These are phyloP conservation scores for Oscheius sp. DNA, from an alignment of 1,140 invertebrate species.

Conservation along the genomic window DNA sequence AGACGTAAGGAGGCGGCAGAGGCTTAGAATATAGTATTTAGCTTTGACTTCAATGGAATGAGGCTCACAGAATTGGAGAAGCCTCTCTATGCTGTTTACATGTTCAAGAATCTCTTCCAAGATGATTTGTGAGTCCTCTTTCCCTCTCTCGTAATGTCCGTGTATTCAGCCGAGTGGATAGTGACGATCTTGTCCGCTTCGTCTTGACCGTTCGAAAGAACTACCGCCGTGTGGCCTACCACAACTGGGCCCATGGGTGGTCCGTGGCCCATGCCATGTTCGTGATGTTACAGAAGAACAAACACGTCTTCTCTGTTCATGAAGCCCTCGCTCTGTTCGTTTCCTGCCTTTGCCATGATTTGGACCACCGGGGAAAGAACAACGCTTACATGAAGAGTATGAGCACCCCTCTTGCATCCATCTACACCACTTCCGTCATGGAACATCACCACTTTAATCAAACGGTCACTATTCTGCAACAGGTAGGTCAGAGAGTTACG, in stretches of 20 bases:
- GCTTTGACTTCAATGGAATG: slow-evolving; percentile 75
- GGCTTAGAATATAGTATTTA: slow-evolving; percentile 56
- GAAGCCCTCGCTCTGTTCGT: slow-evolving; percentile 86
- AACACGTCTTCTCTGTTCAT: slow-evolving; percentile 66
- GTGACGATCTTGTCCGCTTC: slow-evolving; percentile 70
- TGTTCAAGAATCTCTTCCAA: slow-evolving; percentile 76
- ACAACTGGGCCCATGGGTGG: slow-evolving; percentile 83
- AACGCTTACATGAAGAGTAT: slow-evolving; percentile 81
- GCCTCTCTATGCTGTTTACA: slow-evolving; percentile 72
- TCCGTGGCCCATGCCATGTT: slow-evolving; percentile 80
- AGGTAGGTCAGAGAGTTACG: slow-evolving; percentile 49
- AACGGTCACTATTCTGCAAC: slow-evolving; percentile 77
- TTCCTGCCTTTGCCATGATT: slow-evolving; percentile 90
- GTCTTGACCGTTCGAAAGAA: slow-evolving; percentile 78
- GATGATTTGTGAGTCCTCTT: slow-evolving; percentile 63
- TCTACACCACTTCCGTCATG: slow-evolving; percentile 79
- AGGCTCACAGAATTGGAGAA: slow-evolving; percentile 71
- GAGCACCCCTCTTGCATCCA: slow-evolving; percentile 75
- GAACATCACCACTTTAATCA: slow-evolving; percentile 85
- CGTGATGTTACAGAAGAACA: slow-evolving; percentile 69
- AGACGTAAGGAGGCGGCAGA: slow-evolving; percentile 53
- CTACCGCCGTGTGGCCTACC: slow-evolving; percentile 74
- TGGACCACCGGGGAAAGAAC: slow-evolving; percentile 90
- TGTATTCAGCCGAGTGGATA: slow-evolving; percentile 62
- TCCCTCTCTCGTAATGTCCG: background rate